Conservation (phyloP, 2,888 invertebrate species). For the Eupithecia vulgata region DNA sequence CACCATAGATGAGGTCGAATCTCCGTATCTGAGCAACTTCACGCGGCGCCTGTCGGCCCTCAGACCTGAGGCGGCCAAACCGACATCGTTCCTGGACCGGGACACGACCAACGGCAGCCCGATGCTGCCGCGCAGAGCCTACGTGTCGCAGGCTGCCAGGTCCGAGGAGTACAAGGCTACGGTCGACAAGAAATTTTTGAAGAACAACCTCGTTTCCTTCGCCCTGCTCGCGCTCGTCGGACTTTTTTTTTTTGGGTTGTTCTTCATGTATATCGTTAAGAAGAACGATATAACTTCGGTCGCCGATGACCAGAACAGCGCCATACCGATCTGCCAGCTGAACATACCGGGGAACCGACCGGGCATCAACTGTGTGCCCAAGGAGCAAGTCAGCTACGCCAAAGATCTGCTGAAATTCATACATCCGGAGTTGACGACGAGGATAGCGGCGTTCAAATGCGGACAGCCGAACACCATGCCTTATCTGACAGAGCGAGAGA, state of each 20-base stretch:
- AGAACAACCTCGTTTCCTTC: slow-evolving; percentile 86
- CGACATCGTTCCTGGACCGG: slow-evolving; percentile 61
- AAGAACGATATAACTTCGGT: slow-evolving; percentile 83
- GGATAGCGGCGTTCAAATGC: slow-evolving; percentile 85
- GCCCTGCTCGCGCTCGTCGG: slow-evolving; percentile 85
- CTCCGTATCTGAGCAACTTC: slow-evolving; percentile 89
- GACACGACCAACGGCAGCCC: slow-evolving; percentile 74
- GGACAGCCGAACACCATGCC: slow-evolving; percentile 78
- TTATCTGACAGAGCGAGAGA: slow-evolving; percentile 86
- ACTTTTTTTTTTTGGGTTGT: slow-evolving; percentile 87
- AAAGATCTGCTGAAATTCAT: slow-evolving; percentile 86
- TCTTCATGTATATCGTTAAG: slow-evolving; percentile 88
- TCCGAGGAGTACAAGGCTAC: slow-evolving; percentile 75
- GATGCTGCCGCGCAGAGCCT: slow-evolving; percentile 69
- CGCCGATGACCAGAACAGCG: slow-evolving; percentile 82
- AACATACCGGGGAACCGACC: slow-evolving; percentile 80
- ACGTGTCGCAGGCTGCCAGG: slow-evolving; percentile 68
- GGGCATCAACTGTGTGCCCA: slow-evolving; percentile 86
- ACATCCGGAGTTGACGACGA: slow-evolving; percentile 85
- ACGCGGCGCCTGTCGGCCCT: slow-evolving; percentile 84
- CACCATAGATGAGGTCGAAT: slow-evolving; percentile 83
- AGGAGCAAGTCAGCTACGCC: slow-evolving; percentile 85
- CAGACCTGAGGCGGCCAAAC: slow-evolving; percentile 68
- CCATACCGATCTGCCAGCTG: slow-evolving; percentile 83
- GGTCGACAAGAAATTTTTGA: slow-evolving; percentile 80